Conservation (phyloP, 2,888 invertebrate genomes). For the Drosophila robusta region DNA sequence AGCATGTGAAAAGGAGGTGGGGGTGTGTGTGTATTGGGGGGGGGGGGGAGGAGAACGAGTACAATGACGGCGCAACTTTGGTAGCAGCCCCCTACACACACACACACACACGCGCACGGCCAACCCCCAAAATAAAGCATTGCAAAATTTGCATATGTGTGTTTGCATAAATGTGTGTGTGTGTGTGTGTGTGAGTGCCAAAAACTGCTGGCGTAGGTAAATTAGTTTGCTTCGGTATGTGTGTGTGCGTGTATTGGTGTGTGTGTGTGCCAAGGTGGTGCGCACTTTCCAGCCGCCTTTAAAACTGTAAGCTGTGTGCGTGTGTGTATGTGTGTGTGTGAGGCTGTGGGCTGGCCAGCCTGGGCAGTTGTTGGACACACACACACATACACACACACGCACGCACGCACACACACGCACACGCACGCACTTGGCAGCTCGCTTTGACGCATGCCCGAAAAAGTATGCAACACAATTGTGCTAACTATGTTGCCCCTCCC, state of each 20-base stretch:
- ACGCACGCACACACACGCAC: slow-evolving; percentile 22
- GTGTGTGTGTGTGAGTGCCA: slow-evolving; percentile 51
- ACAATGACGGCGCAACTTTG: slow-evolving; percentile 61
- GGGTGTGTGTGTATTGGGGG: too few relatives aligned
- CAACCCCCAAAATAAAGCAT: slow-evolving; percentile 75
- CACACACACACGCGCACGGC: slow-evolving; percentile 22
- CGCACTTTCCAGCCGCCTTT: slow-evolving; percentile 51
- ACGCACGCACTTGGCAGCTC: slow-evolving; percentile 51
- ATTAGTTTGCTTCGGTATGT: slow-evolving; percentile 61
- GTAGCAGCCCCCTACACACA: slow-evolving; percentile 8
- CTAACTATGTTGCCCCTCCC: slow-evolving; percentile 69
- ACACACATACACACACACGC: slow-evolving; percentile 9
- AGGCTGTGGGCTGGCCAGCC: slow-evolving; percentile 36
- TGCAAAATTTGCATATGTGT: slow-evolving; percentile 72
- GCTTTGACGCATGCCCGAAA: slow-evolving; percentile 72
- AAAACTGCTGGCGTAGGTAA: slow-evolving; percentile 77
- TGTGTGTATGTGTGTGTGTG: slow-evolving; percentile 7
- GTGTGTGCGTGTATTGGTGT: slow-evolving; percentile 21
- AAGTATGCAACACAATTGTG: slow-evolving; percentile 79
- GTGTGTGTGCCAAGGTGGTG: slow-evolving; percentile 58
- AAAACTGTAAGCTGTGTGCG: slow-evolving; percentile 56
- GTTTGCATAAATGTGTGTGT: slow-evolving; percentile 26
- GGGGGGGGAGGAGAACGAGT: slow-evolving; percentile 6
- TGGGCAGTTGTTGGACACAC: slow-evolving; percentile 68
- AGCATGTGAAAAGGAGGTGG: not conserved